phyloP scores from a whole-genome alignment of 1,140 invertebrate species.

The Cydia splendana region DNA sequence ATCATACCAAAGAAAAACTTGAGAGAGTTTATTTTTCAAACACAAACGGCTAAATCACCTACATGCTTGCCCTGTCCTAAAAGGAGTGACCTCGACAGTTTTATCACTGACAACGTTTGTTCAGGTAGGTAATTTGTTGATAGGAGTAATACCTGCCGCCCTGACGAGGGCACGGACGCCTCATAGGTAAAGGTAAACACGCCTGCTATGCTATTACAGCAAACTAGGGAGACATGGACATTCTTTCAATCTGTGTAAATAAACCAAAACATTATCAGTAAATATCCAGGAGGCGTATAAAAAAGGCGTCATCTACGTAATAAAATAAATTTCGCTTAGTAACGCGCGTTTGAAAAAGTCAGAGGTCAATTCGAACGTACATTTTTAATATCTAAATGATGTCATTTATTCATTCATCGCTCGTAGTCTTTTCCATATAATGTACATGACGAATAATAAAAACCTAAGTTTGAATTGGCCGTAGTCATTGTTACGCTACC shows the following conservation, averaged over 20 bases:
- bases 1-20: background rate
- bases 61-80: conserved; percentile 17
- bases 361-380: too few relatives aligned
- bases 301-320: too few relatives aligned
- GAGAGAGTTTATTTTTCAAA: background rate
- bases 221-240: background rate
- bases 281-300: too few relatives aligned
- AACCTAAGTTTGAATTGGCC: too few relatives aligned
- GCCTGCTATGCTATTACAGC: background rate
- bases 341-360: too few relatives aligned
- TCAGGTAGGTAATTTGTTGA: conserved; percentile 25
- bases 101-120: conserved; percentile 22
- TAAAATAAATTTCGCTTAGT: too few relatives aligned
- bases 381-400: too few relatives aligned
- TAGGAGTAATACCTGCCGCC: conserved; percentile 18
- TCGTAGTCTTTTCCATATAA: too few relatives aligned
- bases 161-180: conserved; percentile 13
- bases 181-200: conserved; percentile 3
- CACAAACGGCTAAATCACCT: background rate
- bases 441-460: too few relatives aligned
- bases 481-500: too few relatives aligned
- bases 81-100: background rate
- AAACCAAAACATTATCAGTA: background rate
- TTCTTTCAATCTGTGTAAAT: conserved; percentile 3
- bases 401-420: too few relatives aligned